Percentiles rank a stretch among this genome's conserved stretches.
These are phyloP conservation scores for Hyla sarda DNA, from an alignment of 2,113 vertebrate species.

Conservation along the genomic window DNA sequence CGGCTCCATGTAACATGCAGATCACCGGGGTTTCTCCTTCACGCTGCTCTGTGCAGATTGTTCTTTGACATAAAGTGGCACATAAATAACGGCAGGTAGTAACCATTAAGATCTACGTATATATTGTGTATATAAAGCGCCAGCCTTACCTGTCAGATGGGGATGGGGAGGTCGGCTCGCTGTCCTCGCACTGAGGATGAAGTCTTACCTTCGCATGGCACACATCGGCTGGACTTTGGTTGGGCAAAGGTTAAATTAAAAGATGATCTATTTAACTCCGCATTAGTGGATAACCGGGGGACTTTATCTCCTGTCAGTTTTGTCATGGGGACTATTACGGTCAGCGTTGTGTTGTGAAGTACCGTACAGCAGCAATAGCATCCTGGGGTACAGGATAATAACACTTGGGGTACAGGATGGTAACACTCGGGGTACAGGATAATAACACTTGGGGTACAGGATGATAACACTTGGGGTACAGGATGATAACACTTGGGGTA, in stretches of 20 bases:
- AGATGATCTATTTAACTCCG: conserved; percentile 91
- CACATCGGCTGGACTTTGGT: conserved; percentile 79
- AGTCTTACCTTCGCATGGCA: conserved; percentile 16
- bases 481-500: too few relatives aligned
- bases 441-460: too few relatives aligned
- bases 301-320: not conserved
- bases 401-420: too few relatives aligned
- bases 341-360: not conserved
- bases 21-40: not conserved
- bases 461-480: too few relatives aligned
- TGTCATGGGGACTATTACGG: not conserved
- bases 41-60: not conserved
- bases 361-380: not conserved
- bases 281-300: conserved; percentile 56
- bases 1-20: not conserved
- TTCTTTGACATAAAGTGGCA: not conserved
- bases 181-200: conserved; percentile 2
- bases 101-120: not conserved
- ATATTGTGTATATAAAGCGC: not conserved
- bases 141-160: conserved; percentile 27
- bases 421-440: too few relatives aligned
- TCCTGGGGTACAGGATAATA: too few relatives aligned
- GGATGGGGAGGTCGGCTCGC: conserved; percentile 6
- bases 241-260: conserved; percentile 91
- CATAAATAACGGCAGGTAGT: not conserved